A percentile compares a stretch with the other conserved stretches of the same genome.
Evolutionary conservation across 1,140 invertebrate genomes (phyloP).

Genomic region (Brachionus rubens): DNA sequence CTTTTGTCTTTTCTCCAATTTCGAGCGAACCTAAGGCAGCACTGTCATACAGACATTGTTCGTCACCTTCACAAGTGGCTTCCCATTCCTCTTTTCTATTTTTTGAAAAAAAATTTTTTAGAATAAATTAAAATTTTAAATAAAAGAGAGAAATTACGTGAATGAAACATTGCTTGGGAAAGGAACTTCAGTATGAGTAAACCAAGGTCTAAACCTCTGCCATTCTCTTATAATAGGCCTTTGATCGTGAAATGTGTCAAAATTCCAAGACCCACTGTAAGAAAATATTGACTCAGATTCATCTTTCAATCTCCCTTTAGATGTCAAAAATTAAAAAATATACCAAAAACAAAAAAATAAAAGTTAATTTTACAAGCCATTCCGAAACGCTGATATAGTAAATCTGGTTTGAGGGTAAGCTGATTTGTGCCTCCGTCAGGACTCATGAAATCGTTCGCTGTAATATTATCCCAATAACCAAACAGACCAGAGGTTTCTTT

Average conservation of each 20-base stretch:
- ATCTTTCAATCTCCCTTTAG: slow-evolving; percentile 25
- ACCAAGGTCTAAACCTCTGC: slow-evolving; percentile 45
- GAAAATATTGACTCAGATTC: slow-evolving; percentile 44
- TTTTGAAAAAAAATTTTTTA: neutral
- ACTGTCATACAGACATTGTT: slow-evolving; percentile 37
- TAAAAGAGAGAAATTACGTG: neutral
- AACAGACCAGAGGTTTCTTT: slow-evolving; percentile 47
- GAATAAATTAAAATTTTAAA: neutral
- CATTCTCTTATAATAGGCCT: slow-evolving; percentile 33
- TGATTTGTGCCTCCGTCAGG: slow-evolving; percentile 44
- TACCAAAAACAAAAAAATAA: neutral
- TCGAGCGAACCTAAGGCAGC: slow-evolving; percentile 43
- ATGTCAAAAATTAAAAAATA: neutral
- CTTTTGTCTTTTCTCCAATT: slow-evolving; percentile 37
- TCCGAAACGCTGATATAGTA: slow-evolving; percentile 36
- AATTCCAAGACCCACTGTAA: slow-evolving; percentile 43
- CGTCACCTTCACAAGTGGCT: slow-evolving; percentile 6
- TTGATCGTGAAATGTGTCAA: slow-evolving; percentile 45
- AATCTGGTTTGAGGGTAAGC: slow-evolving; percentile 35
- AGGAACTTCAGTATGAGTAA: slow-evolving; percentile 39
- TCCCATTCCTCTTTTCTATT: slow-evolving; percentile 24
- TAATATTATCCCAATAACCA: slow-evolving; percentile 46
- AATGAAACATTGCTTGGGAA: slow-evolving; percentile 46
- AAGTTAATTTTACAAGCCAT: slow-evolving; percentile 30
- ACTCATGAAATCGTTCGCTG: slow-evolving; percentile 45